Conservation (phyloP, 1,140 invertebrate species). For the Littorina saxatilis region DNA sequence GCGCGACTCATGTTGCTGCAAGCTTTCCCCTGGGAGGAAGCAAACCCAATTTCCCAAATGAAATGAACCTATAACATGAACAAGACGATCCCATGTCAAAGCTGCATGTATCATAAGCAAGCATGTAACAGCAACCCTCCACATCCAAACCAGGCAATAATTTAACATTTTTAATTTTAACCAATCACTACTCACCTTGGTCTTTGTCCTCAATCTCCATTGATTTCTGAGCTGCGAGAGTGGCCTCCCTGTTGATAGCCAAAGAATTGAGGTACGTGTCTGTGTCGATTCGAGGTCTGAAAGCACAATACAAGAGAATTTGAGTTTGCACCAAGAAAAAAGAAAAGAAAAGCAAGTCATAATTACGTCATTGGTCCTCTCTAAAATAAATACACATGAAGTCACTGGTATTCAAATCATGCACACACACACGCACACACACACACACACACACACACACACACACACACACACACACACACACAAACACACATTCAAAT, state of each 20-base stretch:
- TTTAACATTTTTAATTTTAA: neutral
- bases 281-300: no score
- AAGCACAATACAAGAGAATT: no score
- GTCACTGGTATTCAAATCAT: neutral
- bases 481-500: no score
- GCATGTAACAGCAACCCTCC: neutral
- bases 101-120: neutral
- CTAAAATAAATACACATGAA: neutral
- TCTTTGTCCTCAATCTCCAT: neutral
- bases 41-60: no score
- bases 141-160: neutral
- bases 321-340: no score
- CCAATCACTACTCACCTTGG: neutral
- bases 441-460: conserved; percentile 40
- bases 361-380: neutral
- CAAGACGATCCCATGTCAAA: neutral
- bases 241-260: neutral
- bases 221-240: neutral
- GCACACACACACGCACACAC: conserved; percentile 22
- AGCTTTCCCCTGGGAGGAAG: no score
- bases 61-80: neutral
- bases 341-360: neutral
- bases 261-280: neutral
- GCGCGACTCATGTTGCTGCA: no score
- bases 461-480: no score